Evolutionary conservation across 2,888 invertebrate species (phyloP).

Genomic region (Cosmorhoe ocellata): DNA sequence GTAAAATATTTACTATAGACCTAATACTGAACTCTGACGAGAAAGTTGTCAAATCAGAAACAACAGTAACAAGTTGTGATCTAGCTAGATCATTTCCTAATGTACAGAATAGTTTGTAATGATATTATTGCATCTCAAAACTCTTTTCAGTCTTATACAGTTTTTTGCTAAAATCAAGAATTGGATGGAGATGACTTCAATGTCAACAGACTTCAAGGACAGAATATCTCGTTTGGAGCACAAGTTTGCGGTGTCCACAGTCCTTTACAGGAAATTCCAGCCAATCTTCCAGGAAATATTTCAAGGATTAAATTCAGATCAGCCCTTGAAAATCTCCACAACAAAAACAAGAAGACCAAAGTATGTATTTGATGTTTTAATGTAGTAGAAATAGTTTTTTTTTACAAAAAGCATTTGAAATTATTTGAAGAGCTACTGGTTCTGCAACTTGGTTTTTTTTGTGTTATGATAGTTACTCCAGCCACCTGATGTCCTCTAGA

Average conservation of each 20-base stretch:
- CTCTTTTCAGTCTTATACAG: constrained; percentile 88
- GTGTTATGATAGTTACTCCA: too few species aligned
- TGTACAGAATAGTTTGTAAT: too few species aligned
- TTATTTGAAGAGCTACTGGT: too few species aligned
- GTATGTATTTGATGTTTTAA: constrained; percentile 47
- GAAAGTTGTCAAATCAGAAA: too few species aligned
- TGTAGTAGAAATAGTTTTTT: too few species aligned
- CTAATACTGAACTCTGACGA: too few species aligned
- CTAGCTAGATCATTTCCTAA: too few species aligned
- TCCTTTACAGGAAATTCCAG: constrained; percentile 96
- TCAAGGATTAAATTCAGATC: constrained; percentile 79
- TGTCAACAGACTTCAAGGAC: constrained; percentile 90
- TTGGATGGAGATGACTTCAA: constrained; percentile 97
- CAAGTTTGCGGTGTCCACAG: constrained; percentile 96
- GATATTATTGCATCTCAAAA: not conserved
- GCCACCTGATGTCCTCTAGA: too few species aligned
- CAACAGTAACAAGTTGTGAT: too few species aligned
- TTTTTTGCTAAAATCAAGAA: constrained; percentile 97
- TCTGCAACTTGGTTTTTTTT: too few species aligned
- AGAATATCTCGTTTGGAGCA: constrained; percentile 93
- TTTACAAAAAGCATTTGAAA: too few species aligned
- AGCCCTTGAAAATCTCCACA: constrained; percentile 78
- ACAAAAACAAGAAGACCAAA: constrained; percentile 80
- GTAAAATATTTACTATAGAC: constrained; percentile 65
- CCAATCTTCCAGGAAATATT: constrained; percentile 95